Evolutionary conservation across 2,888 invertebrate species (phyloP).

Genomic region (Camponotus fellah): DNA sequence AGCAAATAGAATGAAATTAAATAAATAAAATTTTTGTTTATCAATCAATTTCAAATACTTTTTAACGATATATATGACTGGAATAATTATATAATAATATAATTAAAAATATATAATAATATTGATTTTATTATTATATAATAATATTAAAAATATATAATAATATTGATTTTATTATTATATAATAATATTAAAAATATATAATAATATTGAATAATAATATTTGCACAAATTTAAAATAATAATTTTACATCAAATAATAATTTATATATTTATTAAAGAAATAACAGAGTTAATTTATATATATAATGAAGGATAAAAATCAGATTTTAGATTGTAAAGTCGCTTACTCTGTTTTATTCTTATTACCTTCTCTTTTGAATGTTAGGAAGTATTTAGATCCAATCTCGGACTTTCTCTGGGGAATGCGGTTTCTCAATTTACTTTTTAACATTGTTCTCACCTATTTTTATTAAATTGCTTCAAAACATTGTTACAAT

Average conservation of each 20-base stretch:
- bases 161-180: no score
- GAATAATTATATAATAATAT: background rate
- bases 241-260: no score
- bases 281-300: background rate
- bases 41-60: background rate
- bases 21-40: background rate
- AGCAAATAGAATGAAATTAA: background rate
- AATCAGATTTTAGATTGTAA: slow-evolving; percentile 27
- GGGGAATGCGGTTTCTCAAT: slow-evolving; percentile 9
- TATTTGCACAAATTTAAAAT: background rate
- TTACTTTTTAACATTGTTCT: slow-evolving; percentile 16
- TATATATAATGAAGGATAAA: no score
- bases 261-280: slow-evolving; percentile 1
- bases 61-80: background rate
- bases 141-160: no score
- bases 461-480: slow-evolving; percentile 15
- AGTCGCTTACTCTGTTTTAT: background rate
- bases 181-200: slow-evolving; percentile 2
- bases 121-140: no score
- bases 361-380: slow-evolving; percentile 20
- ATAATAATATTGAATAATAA: no score
- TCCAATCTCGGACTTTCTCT: slow-evolving; percentile 41
- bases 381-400: slow-evolving; percentile 29
- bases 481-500: slow-evolving; percentile 24
- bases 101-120: no score